Evolutionary conservation across 1,140 invertebrate genomes (phyloP), one percentile per base, ranked within the genome.

Genomic region (Ceratina calcarata): DNA sequence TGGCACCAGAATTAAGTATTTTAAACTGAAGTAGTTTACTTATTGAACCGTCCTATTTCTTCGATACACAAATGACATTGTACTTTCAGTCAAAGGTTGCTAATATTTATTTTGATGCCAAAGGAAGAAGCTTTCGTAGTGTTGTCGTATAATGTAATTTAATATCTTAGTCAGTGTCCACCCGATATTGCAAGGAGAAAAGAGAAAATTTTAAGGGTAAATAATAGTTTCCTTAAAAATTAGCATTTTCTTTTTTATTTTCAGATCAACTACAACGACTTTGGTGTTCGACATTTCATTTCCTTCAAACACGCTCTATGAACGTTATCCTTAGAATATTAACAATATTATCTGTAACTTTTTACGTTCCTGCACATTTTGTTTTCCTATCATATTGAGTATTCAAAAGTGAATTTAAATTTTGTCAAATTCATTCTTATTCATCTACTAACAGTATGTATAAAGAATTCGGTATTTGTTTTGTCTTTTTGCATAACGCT

Each of bases 221-320:
- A 45, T 45, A 45, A 45, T 45, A 45, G 37, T 45, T 45, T 45
- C 7, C 37, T 45, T 45, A 45, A 45, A 45, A 45, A 45, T 45
- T 45, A 45, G 0, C 10, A 55, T n/a, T 18, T n/a, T 18, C 12
- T 2, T 55, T 55, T 85, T 85, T 83, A 76, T 83, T 84, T 20
- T 49, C 15, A 32, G 58, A n/a, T 70, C 62, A 55, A 1, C 60
- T 82, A 74, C 45, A 67, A 62, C 22, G 22, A 16, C 27, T n/a
- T 71, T 60, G 7, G 37, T 12, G 4, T 61, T 27, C 8, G 3
- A 67, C n/a, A 67, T 62, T 13, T 1, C 3, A 55, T 27, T 72
- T 67, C 7, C 12, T 15, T 45, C 27, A n/a, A 49, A 49, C 16
- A n/a, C 45, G 3, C 13, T 3, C n/a, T 72, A 65, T 7, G 49